Percentiles rank a stretch among this genome's conserved stretches.
These are phyloP conservation scores for Pentamera pediparva DNA, from an alignment of 53 echinoderm and acorn worm species.

Conservation along the genomic window DNA sequence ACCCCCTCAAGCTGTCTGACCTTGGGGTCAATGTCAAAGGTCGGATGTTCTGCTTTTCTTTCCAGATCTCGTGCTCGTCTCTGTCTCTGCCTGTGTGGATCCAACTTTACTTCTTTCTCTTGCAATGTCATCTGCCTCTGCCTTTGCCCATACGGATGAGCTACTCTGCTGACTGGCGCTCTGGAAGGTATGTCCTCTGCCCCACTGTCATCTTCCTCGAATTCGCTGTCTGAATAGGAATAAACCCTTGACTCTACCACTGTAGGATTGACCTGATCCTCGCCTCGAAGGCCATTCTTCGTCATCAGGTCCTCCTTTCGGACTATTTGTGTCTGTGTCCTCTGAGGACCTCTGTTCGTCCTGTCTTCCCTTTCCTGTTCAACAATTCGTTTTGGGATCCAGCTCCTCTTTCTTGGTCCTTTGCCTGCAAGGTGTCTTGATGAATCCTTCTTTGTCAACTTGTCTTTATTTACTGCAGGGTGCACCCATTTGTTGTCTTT, in stretches of 20 bases:
- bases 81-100: no score
- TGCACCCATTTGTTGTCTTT: neutral
- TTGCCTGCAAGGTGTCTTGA: neutral
- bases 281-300: no score
- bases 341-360: no score
- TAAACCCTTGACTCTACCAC: neutral
- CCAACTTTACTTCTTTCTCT: no score
- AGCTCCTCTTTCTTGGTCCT: neutral
- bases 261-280: neutral
- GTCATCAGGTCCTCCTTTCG: neutral
- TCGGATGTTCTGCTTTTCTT: neutral
- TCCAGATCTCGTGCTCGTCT: no score
- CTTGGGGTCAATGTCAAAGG: constrained; percentile 6
- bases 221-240: neutral
- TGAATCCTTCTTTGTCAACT: constrained; percentile 15
- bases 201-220: constrained; percentile 3
- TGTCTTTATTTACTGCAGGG: neutral
- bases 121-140: no score
- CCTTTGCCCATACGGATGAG: no score
- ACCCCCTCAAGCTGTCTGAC: constrained; percentile 20
- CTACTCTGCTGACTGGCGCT: no score
- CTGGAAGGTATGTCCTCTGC: no score
- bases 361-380: neutral
- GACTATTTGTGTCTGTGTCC: neutral
- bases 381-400: neutral